These are phyloP conservation scores for Epinephelus lanceolatus DNA, from an alignment of 2,113 vertebrate genomes.

Conservation along the genomic window DNA sequence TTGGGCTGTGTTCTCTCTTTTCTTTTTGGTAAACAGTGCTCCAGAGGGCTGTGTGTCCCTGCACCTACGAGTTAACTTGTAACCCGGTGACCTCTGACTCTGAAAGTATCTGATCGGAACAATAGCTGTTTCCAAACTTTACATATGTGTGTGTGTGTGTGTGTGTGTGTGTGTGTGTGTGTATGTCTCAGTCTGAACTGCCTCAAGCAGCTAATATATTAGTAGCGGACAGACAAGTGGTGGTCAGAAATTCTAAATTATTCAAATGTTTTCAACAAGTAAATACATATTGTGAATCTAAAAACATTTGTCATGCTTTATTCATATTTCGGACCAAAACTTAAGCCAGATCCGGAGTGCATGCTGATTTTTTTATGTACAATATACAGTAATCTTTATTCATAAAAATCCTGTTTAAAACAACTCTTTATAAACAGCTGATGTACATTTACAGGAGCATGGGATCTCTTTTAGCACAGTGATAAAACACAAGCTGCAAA, in stretches of 20 bases:
- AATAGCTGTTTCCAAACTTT: constrained; percentile 34
- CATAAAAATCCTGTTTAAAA: neutral
- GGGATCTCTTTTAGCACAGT: neutral
- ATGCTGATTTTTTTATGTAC: neutral
- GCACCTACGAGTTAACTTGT: constrained; percentile 63
- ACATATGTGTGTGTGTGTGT: constrained; percentile 11
- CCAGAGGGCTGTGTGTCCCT: constrained; percentile 24
- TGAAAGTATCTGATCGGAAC: constrained; percentile 15
- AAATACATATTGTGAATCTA: neutral
- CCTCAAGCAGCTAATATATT: constrained; percentile 4
- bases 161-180: neutral
- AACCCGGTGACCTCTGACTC: constrained; percentile 47
- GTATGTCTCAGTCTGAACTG: constrained; percentile 9
- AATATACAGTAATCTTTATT: neutral
- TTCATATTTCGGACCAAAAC: neutral
- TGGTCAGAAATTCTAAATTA: neutral
- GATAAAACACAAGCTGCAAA: neutral
- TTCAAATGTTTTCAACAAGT: neutral
- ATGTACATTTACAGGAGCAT: neutral
- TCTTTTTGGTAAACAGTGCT: constrained; percentile 44
- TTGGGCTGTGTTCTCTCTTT: constrained; percentile 34
- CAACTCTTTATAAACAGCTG: too few relatives aligned
- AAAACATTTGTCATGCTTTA: neutral
- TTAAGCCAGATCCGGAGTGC: neutral
- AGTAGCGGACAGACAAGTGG: neutral